phyloP scores from a whole-genome alignment of 2,113 vertebrate genomes.

The Silurus asotus region DNA sequence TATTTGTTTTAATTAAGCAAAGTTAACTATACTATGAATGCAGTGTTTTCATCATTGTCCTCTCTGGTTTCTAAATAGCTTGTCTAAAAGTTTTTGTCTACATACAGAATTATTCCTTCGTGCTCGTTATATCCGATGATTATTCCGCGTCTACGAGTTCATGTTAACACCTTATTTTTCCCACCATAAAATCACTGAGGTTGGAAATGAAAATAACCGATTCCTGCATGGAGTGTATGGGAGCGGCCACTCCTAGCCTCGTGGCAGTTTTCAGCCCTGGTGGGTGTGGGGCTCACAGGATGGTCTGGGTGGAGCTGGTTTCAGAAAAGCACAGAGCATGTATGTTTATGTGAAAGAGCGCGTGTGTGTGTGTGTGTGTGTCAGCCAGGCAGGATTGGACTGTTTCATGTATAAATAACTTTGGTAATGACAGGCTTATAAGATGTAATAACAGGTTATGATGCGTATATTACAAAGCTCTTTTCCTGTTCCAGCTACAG shows the following conservation, averaged over 20 bases:
- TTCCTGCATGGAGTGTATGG: not conserved
- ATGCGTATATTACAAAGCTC: slow-evolving; percentile 26
- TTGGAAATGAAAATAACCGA: not conserved
- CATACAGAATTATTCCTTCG: not conserved
- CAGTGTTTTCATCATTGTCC: not conserved
- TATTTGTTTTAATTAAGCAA: too few relatives aligned
- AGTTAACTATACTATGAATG: not conserved
- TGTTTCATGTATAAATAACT: slow-evolving; percentile 42
- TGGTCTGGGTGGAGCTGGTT: slow-evolving; percentile 46
- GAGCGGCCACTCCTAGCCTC: not conserved
- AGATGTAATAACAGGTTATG: slow-evolving; percentile 48
- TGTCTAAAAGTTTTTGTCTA: not conserved
- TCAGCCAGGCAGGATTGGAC: slow-evolving; percentile 15
- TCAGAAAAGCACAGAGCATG: not conserved
- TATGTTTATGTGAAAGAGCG: slow-evolving; percentile 8
- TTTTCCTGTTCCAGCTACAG: slow-evolving; percentile 14
- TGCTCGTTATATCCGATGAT: too few relatives aligned
- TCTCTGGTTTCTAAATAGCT: slow-evolving; percentile 7
- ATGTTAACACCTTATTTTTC: not conserved
- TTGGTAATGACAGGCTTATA: slow-evolving; percentile 50
- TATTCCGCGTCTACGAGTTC: not conserved
- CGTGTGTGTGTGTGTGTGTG: slow-evolving; percentile 13
- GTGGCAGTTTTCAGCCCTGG: not conserved
- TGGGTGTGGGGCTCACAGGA: slow-evolving; percentile 32
- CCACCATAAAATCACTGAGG: not conserved